Base-by-base conservation (phyloP, 2,888 invertebrate species). In the Aquatica leii region DNA sequence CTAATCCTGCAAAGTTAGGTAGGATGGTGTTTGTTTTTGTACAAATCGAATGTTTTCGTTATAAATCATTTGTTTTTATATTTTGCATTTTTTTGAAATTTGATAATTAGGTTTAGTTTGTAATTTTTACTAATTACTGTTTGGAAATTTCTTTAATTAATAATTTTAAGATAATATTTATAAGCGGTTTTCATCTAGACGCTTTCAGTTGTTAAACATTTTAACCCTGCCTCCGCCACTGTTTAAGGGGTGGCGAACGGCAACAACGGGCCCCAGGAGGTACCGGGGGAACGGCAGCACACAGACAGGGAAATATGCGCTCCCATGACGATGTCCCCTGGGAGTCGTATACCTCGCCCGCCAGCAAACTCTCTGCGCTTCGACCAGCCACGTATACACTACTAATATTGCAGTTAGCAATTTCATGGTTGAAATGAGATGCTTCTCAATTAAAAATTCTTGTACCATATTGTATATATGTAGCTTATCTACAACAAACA, bases 241-340 rank as follows among this genome's bases (percentile, higher is more conserved):
- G 69, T 60, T 34, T 41, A 41, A 31, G 62, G 56, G 57, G 71
- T 71, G 71, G 71, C 68, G 71, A 72, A 70, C 69, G 69, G 70
- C 66, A 70, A 69, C 67, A 62, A 64, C 62, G 71, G 64, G 65
- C 71, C 74, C 76, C 76, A 69, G 70, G 74, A 73, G 75, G 74
- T 69, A 59, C 67, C 70, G 73, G 71, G 74, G 72, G 74, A 71
- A 70, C 69, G 71, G 72, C 68, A 73, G 69, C 67, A 71, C 71
- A 75, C 77, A 76, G 78, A 76, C 77, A 75, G 77, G 78, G 78
- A 77, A 78, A 78, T 78, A 78, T 77, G 76, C 76, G 76, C 74
- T 77, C 78, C 78, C 78, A 77, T 76, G 77, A 75, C 76, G 73
- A 69, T 67, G 57, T 76, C 78, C 74, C 78, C 65, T 66, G 77